Percentiles rank a stretch among this genome's conserved stretches.
phyloP scores from a whole-genome alignment of 2,888 invertebrate genomes.

The Dioctria linearis region DNA sequence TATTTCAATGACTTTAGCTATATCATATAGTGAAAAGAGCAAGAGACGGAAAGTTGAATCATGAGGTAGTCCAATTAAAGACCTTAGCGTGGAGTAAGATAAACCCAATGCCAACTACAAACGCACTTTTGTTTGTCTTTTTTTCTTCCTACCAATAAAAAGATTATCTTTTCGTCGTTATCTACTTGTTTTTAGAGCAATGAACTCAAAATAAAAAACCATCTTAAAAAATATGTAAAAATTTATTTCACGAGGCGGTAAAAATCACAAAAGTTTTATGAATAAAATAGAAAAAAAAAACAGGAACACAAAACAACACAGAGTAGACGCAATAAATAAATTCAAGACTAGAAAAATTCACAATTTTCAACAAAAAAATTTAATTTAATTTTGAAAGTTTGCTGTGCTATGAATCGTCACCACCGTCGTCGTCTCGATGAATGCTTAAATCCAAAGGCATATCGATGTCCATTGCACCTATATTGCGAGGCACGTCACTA shows the following conservation, averaged over 20 bases:
- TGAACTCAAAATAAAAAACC: background rate
- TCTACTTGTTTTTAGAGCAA: background rate
- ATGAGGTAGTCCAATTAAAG: too few species aligned
- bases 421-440: conserved; percentile 1
- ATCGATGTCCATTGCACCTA: conserved; percentile 52
- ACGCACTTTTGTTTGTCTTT: too few species aligned
- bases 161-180: background rate
- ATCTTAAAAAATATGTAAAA: conserved; percentile 32
- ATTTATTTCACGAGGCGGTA: conserved; percentile 34
- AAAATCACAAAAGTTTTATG: conserved; percentile 33
- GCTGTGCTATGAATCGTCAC: too few species aligned
- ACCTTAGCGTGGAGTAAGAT: too few species aligned
- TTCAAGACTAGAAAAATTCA: conserved; percentile 34
- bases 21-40: too few species aligned
- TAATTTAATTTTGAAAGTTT: background rate
- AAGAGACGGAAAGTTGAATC: too few species aligned
- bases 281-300: conserved; percentile 7
- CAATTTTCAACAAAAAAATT: background rate
- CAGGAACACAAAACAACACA: conserved; percentile 37
- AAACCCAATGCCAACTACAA: too few species aligned
- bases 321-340: conserved; percentile 35
- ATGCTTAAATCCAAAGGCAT: conserved; percentile 56
- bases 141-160: background rate
- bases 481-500: background rate
- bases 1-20: too few species aligned